These are phyloP conservation scores for Pterobdella sp. DNA, from an alignment of 2,888 invertebrate species.

Conservation along the genomic window DNA sequence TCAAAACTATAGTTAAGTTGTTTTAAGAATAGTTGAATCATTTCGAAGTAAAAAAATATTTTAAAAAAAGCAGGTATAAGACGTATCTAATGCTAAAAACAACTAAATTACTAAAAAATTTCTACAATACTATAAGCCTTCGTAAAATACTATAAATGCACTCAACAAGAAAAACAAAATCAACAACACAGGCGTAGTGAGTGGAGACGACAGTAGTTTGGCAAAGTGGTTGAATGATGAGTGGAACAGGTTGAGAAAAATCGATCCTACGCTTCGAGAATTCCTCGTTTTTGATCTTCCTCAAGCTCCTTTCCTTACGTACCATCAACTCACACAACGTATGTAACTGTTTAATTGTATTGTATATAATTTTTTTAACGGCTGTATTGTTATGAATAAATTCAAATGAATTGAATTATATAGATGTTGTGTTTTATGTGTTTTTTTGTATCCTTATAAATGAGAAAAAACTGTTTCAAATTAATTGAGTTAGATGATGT, in stretches of 20 bases:
- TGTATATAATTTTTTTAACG: background rate
- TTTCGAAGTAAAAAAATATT: background rate
- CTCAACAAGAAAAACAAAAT: background rate
- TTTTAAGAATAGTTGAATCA: too few species aligned
- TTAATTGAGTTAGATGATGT: too few species aligned
- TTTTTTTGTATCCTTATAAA: too few species aligned
- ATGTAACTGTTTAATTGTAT: background rate
- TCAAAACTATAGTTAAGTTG: too few species aligned
- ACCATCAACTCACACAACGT: conserved; percentile 3
- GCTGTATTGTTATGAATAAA: background rate
- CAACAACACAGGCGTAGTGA: conserved; percentile 5
- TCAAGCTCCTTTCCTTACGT: background rate
- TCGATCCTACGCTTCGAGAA: background rate
- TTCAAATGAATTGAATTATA: too few species aligned
- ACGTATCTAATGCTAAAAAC: too few species aligned
- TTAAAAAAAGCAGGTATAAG: too few species aligned
- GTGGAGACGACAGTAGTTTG: background rate
- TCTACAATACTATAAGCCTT: background rate
- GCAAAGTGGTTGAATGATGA: conserved; percentile 3
- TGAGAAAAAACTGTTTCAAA: too few species aligned
- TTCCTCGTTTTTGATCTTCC: background rate
- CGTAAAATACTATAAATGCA: background rate
- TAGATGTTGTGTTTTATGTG: too few species aligned
- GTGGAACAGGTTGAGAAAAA: background rate
- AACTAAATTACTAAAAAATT: background rate